A percentile compares a stretch with the other conserved stretches of the same genome.
Conservation (phyloP, 2,113 vertebrate genomes). For the Illadopsis cleaveri region DNA sequence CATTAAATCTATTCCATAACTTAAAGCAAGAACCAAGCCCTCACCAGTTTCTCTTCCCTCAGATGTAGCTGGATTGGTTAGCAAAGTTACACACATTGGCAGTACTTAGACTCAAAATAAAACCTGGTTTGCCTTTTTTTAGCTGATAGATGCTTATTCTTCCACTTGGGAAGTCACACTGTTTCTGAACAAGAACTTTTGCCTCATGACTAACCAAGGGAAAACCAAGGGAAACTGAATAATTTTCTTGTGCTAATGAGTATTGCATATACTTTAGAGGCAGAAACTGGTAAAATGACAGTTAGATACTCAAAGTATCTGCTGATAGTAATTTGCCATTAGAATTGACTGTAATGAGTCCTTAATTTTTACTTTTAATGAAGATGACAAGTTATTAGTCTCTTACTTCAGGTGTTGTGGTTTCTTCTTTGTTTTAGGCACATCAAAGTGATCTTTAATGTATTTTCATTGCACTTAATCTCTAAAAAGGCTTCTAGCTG, state of each 20-base stretch:
- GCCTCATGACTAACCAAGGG: not conserved
- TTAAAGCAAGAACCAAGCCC: not conserved
- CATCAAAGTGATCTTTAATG: not conserved
- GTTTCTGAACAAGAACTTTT: not conserved
- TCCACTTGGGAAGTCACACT: not conserved
- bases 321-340: not conserved
- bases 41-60: not conserved
- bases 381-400: not conserved
- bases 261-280: not conserved
- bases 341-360: not conserved
- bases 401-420: not conserved
- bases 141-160: not conserved
- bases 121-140: not conserved
- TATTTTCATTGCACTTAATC: not conserved
- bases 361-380: not conserved
- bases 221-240: not conserved
- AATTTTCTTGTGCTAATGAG: not conserved
- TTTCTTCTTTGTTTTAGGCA: not conserved
- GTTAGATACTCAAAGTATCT: not conserved
- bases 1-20: not conserved
- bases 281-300: not conserved
- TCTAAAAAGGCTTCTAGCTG: not conserved
- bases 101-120: not conserved
- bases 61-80: not conserved
- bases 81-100: not conserved